Percentiles rank a stretch among this genome's conserved stretches.
phyloP scores from a whole-genome alignment of 2,113 vertebrate species.

The Gallinago paraguaiae region DNA sequence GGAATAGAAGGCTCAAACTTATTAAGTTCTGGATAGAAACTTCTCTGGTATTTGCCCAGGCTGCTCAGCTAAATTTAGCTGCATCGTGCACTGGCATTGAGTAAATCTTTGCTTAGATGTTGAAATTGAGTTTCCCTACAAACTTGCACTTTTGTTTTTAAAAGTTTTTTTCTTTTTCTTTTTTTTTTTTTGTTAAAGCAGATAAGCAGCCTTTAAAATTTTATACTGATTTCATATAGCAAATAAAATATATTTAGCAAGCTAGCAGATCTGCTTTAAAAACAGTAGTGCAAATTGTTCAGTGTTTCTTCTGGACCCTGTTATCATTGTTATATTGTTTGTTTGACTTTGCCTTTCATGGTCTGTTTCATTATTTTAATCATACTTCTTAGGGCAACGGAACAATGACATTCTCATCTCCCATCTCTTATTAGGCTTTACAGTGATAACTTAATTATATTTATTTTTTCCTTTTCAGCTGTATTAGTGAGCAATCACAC shows the following conservation, averaged over 20 bases:
- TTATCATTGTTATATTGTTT: not conserved
- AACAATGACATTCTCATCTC: not conserved
- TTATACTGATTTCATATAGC: not conserved
- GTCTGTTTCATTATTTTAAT: not conserved
- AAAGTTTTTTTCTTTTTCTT: not conserved
- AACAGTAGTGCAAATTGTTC: not conserved
- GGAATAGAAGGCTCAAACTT: not conserved
- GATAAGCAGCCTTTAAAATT: not conserved
- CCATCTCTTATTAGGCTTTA: not conserved
- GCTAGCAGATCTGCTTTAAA: not conserved
- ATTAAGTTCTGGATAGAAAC: not conserved
- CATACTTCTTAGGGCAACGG: not conserved
- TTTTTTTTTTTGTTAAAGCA: not conserved
- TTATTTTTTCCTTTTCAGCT: constrained; percentile 64
- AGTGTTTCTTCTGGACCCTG: not conserved
- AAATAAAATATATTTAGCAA: not conserved
- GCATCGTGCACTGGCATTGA: not conserved
- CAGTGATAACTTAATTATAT: not conserved
- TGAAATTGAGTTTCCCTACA: not conserved
- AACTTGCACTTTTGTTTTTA: not conserved
- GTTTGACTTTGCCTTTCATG: not conserved
- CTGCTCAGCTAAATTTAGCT: not conserved
- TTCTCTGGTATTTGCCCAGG: not conserved
- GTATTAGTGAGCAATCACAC: constrained; percentile 83
- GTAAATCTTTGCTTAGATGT: not conserved